Base-by-base conservation (phyloP, 2,888 invertebrate species). In the Ariolimax columbianus region DNA sequence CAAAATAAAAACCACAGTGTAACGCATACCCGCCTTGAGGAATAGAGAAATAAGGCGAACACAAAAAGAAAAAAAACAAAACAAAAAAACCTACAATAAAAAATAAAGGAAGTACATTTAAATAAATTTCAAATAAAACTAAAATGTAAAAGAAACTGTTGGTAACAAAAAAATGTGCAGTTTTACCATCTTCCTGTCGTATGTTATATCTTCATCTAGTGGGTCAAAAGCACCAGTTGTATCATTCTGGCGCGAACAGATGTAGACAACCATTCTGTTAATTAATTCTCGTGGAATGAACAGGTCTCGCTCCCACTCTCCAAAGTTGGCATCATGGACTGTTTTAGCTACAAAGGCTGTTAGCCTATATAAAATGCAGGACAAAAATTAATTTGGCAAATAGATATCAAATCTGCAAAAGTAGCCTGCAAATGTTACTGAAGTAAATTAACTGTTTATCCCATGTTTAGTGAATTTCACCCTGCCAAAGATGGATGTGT, bases 291-390 rank as follows among this genome's bases (percentile, higher is more conserved):
- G 97, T 94, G 98, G 98, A 89, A 99, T 97, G 94, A 97, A 99
- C 83, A 99, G 96, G 92, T 96, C 97, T 94, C 98, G 97, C 95
- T 98, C 98, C 98, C 98, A 99, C 93, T 99, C 98, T 92, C 98
- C 98, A 94, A 98, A 98, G 63, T 97, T 88, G 6, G 98, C 98
- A 92, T 97, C 97, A 93, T 98, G 97, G 93, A 99, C 96, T 78
- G 97, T 96, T 89, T 97, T 96, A 0, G 97, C 97, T 92, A 97
- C 97, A 94, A 97, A 98, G 0, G 98, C 97, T 0, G 99, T 98
- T 88, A 98, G 94, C 98, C 98, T 94, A 84, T 14, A 77, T n/a
- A 3, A 75, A 33, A 40, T 3, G 33, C 30, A 47, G 14, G n/a
- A 47, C 26, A 23, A n/a, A 55, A 23, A 55, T 55, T 47, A 66